Evolutionary conservation across 2,113 vertebrate species (phyloP), one percentile per base, ranked within the genome.

Genomic region (Scopus umbretta): DNA sequence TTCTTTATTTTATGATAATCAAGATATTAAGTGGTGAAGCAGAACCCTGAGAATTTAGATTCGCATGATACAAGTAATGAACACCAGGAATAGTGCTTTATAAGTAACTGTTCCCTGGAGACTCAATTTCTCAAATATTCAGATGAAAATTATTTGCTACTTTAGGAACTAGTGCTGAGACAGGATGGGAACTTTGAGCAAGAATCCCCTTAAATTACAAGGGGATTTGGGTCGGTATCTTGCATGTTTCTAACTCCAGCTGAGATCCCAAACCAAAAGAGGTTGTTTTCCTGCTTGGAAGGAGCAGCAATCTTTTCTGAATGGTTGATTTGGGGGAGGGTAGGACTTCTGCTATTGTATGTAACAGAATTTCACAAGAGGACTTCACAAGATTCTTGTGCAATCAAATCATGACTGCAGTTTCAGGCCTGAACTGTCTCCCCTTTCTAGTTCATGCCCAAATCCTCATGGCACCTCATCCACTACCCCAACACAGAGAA

Each of bases 31-130:
- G 45, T 34, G 19, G 87, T 80, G 74, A 97, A 94, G 71, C 87
- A 93, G 79, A 97, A 80, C 65, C 27, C 63, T 88, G 95, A 92
- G 75, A 96, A 94, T 84, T 49, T 65, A 70, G 63, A 90, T 62
- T 45, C 0, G 1, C 14, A 14, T 55, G 76, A 76, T 40, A 49
- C 61, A 63, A 93, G 27, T 53, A 72, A 85, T n/a, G 70, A 94
- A 79, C 42, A 88, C 42, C 34, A 72, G 62, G 22, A 92, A 76
- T 50, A 87, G 16, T 68, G 61, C 40, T 88, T 84, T 68, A 29
- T 58, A 91, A 79, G 16, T 27, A n/a, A 66, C 50, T 55, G 34
- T n/a, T 92, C 82, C 78, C 85, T 70, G 34, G 65, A 93, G 74
- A 66, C n/a, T 70, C 45, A 32, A 25, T 90, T 92, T 92, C 92